Base-by-base conservation (phyloP, 2,797 vertebrate genomes). In the Poeciliopsis turneri region DNA sequence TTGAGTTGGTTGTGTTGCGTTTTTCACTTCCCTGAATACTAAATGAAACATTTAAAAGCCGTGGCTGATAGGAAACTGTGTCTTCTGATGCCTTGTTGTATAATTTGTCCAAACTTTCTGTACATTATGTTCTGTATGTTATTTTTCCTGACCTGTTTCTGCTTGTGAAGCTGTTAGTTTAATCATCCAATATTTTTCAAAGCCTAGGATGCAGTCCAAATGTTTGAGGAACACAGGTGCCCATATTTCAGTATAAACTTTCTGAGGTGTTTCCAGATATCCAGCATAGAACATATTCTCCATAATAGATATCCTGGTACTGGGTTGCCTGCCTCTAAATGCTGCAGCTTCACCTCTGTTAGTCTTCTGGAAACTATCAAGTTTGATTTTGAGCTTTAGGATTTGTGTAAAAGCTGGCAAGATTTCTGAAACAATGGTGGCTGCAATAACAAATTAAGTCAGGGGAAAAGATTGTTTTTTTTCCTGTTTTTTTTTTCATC, bases 151-250 rank as follows among this genome's bases (percentile, higher is more conserved):
- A 82, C 75, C 47, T 49, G 73, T 71, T 82, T 79, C 59, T 77
- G 36, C 33, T 76, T 77, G 41, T 45, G 53, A 77, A 57, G 45
- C 76, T 75, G n/a, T 64, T 68, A 78, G 70, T 74, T 75, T 75
- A 82, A 75, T 70, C 74, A 71, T 84, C 81, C 72, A 84, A n/a
- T 86, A 78, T 74, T 81, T 85, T 84, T 85, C 76, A 79, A 79
- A 74, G 77, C 23, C 43, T 77, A 39, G 80, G 80, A 76, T 84
- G 51, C 41, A 20, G 43, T 79, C 84, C 83, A 85, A 84, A 83
- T 86, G 74, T 87, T 81, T 39, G 53, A 74, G 66, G 47, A 84
- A 76, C 75, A 78, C 68, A 36, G 47, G 51, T 75, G 71, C 68
- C 7, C 13, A 39, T 72, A 78, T 80, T 84, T 55, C 72, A 83